Conservation (phyloP, 2,888 invertebrate genomes). For the Andrena camellia region DNA sequence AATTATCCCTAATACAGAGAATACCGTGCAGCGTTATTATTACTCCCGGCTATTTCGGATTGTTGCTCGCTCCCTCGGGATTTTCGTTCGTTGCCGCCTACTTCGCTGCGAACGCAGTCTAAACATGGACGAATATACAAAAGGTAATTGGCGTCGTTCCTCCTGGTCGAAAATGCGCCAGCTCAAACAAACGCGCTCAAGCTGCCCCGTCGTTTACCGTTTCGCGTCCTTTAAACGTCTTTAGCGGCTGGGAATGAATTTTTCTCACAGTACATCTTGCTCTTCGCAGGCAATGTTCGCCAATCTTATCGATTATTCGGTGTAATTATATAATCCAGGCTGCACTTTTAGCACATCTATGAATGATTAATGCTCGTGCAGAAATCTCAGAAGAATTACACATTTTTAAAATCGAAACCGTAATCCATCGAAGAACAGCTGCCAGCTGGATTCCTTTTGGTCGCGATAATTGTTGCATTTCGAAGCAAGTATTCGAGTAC, state of each 20-base stretch:
- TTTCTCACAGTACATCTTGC: too few species aligned
- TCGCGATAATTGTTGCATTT: conserved; percentile 75
- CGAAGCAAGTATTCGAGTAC: conserved; percentile 69
- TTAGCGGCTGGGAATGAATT: too few species aligned
- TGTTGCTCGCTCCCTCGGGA: conserved; percentile 53
- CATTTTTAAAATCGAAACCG: too few species aligned
- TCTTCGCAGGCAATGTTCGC: too few species aligned
- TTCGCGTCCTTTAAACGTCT: too few species aligned
- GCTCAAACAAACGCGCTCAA: not conserved
- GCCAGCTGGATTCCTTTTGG: conserved; percentile 38
- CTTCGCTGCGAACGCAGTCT: conserved; percentile 19
- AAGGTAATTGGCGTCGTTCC: conserved; percentile 22
- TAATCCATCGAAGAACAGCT: not conserved
- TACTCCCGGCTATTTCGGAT: conserved; percentile 71
- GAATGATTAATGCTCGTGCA: too few species aligned
- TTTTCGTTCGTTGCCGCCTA: conserved; percentile 48
- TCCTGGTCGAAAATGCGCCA: not conserved
- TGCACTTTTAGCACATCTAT: too few species aligned
- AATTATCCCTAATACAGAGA: conserved; percentile 78
- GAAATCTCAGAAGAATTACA: not conserved
- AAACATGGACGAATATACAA: conserved; percentile 9
- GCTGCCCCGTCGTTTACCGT: too few species aligned
- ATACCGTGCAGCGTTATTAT: conserved; percentile 75
- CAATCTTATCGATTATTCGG: too few species aligned
- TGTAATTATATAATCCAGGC: too few species aligned